phyloP scores from a whole-genome alignment of 2,113 vertebrate species.

The Aspiorhynchus laticeps region DNA sequence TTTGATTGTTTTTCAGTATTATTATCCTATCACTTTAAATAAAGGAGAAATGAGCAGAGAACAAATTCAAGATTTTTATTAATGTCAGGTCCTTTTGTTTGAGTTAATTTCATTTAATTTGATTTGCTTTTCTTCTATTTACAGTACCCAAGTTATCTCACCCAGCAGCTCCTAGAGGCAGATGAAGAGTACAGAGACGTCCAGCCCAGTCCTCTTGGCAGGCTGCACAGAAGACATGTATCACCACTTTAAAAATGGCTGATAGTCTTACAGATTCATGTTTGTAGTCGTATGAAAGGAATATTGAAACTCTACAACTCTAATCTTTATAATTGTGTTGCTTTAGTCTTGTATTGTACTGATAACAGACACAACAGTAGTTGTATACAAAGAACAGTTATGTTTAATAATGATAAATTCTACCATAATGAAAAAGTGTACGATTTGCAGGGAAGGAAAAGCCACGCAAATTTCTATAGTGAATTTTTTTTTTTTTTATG shows the following conservation, averaged over 20 bases:
- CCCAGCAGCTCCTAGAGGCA: slow-evolving; percentile 80
- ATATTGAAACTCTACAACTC: not conserved
- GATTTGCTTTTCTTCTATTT: not conserved
- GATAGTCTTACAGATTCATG: not conserved
- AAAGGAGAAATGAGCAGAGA: not conserved
- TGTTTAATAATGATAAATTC: not conserved
- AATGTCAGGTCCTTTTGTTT: not conserved
- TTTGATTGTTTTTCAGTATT: not conserved
- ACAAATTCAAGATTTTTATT: not conserved
- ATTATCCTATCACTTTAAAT: not conserved
- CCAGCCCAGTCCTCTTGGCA: slow-evolving; percentile 76
- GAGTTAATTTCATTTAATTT: not conserved
- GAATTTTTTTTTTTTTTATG: not conserved
- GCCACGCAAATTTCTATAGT: not conserved
- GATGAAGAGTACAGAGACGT: slow-evolving; percentile 82
- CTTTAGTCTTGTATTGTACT: not conserved
- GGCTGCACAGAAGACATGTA: slow-evolving; percentile 83
- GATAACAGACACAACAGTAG: not conserved
- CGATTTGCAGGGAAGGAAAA: not conserved
- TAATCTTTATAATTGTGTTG: not conserved
- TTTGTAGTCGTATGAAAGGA: not conserved
- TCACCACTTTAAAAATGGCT: slow-evolving; percentile 63
- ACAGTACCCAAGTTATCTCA: slow-evolving; percentile 64
- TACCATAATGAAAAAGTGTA: not conserved
- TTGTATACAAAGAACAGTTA: not conserved